A percentile compares a stretch with the other conserved stretches of the same genome.
phyloP scores from a whole-genome alignment of 2,888 invertebrate genomes.

The Liposcelis brunnea region DNA sequence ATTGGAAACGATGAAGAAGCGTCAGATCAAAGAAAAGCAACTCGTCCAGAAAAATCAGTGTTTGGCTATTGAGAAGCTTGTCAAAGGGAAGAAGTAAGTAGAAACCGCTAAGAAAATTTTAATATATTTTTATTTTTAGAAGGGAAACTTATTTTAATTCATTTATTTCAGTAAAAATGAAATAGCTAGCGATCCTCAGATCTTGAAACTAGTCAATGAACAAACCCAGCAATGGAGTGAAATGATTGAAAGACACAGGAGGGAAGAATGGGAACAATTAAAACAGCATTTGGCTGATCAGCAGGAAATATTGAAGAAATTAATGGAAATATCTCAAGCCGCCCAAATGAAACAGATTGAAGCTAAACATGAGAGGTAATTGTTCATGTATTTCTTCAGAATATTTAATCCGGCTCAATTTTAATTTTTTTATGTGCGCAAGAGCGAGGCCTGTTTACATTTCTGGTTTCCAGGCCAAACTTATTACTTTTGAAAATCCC shows the following conservation, averaged over 20 bases:
- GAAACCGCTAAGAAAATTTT: slow-evolving; percentile 5
- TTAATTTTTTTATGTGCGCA: background rate
- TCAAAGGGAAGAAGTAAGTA: slow-evolving; percentile 82
- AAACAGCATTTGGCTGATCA: slow-evolving; percentile 72
- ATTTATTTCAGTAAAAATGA: slow-evolving; percentile 53
- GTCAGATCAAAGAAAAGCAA: slow-evolving; percentile 82
- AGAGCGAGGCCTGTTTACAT: background rate
- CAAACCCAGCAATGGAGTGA: slow-evolving; percentile 93
- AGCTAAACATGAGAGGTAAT: slow-evolving; percentile 65
- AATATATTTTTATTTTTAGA: slow-evolving; percentile 3
- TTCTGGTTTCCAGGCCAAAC: too few species aligned
- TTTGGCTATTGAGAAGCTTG: slow-evolving; percentile 76
- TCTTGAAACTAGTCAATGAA: slow-evolving; percentile 71
- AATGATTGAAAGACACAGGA: slow-evolving; percentile 63
- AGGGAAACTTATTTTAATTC: slow-evolving; percentile 6
- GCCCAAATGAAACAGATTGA: slow-evolving; percentile 79
- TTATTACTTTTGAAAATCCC: too few species aligned
- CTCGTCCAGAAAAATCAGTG: slow-evolving; percentile 84
- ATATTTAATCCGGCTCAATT: background rate
- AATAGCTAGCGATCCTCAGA: slow-evolving; percentile 54
- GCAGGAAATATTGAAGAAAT: slow-evolving; percentile 46
- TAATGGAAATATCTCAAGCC: slow-evolving; percentile 69
- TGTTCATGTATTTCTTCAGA: background rate
- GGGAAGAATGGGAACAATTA: slow-evolving; percentile 68
- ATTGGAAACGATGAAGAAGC: slow-evolving; percentile 74